These are phyloP conservation scores for Paramormyrops kingsleyae DNA, from an alignment of 2,113 vertebrate species.

Conservation along the genomic window DNA sequence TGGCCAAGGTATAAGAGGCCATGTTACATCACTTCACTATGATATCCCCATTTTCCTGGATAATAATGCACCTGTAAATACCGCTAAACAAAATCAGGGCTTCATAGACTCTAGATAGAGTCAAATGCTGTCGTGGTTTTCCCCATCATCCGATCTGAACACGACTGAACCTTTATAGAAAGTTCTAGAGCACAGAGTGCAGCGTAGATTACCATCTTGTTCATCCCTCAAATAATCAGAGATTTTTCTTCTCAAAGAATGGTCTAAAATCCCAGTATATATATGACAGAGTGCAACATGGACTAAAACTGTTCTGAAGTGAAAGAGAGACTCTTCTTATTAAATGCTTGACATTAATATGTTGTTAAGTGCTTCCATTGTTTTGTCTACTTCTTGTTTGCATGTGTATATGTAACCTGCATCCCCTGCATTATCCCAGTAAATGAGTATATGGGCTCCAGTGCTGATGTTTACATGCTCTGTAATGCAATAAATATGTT, in stretches of 20 bases:
- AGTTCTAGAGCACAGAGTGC: background rate
- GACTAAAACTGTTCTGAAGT: background rate
- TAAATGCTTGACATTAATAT: background rate
- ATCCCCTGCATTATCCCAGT: background rate
- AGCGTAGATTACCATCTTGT: background rate
- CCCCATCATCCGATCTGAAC: background rate
- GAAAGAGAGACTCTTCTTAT: background rate
- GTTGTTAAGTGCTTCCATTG: background rate
- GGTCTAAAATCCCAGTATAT: background rate
- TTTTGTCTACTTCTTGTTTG: background rate
- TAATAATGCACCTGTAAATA: background rate
- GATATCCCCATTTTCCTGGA: background rate
- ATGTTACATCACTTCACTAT: background rate
- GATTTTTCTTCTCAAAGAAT: background rate
- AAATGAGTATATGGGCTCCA: background rate
- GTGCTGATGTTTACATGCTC: background rate
- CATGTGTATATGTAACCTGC: background rate
- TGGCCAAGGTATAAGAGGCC: background rate
- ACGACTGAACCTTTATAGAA: background rate
- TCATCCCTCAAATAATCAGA: background rate
- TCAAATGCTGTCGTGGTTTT: background rate
- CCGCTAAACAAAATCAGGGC: background rate
- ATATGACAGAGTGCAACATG: background rate
- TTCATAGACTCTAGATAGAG: background rate
- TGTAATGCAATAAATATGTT: background rate